These are phyloP conservation scores for Melikaiella ostensackeni DNA, from an alignment of 2,888 invertebrate genomes.

Conservation along the genomic window DNA sequence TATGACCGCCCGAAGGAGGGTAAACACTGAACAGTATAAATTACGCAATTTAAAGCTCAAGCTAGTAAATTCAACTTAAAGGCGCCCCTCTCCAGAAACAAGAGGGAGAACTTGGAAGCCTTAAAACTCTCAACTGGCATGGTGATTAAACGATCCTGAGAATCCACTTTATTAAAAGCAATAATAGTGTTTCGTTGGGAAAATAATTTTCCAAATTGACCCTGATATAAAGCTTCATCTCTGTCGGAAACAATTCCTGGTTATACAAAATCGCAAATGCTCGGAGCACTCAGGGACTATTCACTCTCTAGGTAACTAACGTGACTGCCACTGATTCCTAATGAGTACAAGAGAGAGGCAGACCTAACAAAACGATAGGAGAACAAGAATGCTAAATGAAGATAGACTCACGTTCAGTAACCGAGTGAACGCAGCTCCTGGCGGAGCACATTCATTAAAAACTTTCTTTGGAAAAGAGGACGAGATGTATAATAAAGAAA, in stretches of 20 bases:
- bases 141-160: conserved; percentile 24
- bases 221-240: conserved; percentile 1
- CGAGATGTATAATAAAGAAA: conserved; percentile 6
- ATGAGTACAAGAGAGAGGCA: background rate
- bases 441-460: conserved; percentile 19
- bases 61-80: conserved; percentile 57
- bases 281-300: background rate
- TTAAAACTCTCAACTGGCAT: conserved; percentile 35
- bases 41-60: conserved; percentile 65
- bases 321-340: background rate
- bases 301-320: background rate
- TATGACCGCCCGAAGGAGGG: conserved; percentile 58
- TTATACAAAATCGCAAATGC: background rate
- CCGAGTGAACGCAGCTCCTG: background rate
- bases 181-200: background rate
- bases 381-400: background rate
- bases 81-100: conserved; percentile 26
- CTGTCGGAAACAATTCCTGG: conserved; percentile 13
- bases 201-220: conserved; percentile 2
- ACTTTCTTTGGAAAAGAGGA: conserved; percentile 13
- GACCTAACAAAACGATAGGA: background rate
- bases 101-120: conserved; percentile 2
- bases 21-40: conserved; percentile 65
- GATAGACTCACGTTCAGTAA: background rate
- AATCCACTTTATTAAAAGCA: conserved; percentile 17